Evolutionary conservation across 2,888 invertebrate genomes (phyloP).

Genomic region (Eupeodes latifasciatus): DNA sequence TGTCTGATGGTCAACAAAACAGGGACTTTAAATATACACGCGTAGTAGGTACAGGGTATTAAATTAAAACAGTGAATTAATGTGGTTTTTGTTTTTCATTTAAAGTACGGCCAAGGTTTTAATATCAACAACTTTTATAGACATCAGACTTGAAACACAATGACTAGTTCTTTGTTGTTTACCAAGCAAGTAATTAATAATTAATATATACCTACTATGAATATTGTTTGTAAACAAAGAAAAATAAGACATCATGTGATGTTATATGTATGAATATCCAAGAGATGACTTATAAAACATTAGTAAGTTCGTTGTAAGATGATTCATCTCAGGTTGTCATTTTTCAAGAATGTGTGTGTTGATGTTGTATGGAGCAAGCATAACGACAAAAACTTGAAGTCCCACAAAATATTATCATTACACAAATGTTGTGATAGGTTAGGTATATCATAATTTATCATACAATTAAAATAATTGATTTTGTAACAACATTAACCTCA

Average conservation of each 20-base stretch:
- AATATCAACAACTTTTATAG: constrained; percentile 13
- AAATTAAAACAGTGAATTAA: constrained; percentile 24
- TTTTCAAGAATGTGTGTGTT: too few relatives aligned
- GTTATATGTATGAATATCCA: neutral
- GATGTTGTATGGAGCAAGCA: neutral
- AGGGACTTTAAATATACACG: neutral
- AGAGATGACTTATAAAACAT: neutral
- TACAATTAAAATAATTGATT: neutral
- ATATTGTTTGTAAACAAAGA: neutral
- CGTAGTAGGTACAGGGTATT: neutral
- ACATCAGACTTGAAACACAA: neutral
- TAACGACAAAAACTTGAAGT: neutral
- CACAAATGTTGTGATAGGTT: too few relatives aligned
- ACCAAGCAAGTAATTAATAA: neutral
- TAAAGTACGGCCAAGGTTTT: constrained; percentile 11
- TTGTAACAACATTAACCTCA: neutral
- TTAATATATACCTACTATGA: neutral
- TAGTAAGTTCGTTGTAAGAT: neutral
- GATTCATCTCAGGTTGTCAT: neutral
- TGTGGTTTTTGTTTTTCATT: constrained; percentile 17
- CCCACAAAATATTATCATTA: neutral
- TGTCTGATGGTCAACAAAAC: neutral
- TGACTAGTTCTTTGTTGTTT: constrained; percentile 36
- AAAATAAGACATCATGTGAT: constrained; percentile 8
- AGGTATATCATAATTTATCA: neutral